A percentile compares a stretch with the other conserved stretches of the same genome.
These are phyloP conservation scores for Dipodomys spectabilis DNA, from an alignment of 2,113 vertebrate genomes.

Conservation along the genomic window DNA sequence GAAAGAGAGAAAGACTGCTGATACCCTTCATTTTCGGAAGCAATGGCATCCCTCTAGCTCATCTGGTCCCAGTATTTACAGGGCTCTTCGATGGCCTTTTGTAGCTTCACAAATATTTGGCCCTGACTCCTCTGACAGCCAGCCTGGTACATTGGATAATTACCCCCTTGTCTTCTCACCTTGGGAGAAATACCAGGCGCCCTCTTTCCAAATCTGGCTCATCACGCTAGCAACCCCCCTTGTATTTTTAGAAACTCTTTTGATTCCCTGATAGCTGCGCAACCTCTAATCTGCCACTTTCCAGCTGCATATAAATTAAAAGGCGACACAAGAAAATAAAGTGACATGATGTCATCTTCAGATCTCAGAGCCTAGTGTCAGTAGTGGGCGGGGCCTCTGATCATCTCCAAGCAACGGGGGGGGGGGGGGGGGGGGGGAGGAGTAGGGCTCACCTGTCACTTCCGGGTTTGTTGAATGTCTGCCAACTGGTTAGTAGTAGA, in stretches of 20 bases:
- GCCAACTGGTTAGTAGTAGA: slow-evolving; percentile 54
- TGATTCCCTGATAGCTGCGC: slow-evolving; percentile 76
- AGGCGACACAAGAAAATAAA: slow-evolving; percentile 79
- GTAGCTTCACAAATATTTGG: background rate
- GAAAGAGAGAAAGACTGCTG: background rate
- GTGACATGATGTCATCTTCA: slow-evolving; percentile 64
- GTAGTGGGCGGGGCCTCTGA: slow-evolving; percentile 61
- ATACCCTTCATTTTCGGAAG: background rate
- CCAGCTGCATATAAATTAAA: slow-evolving; percentile 81
- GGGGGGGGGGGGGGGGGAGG: background rate
- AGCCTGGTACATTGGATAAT: background rate
- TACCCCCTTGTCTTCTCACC: slow-evolving; percentile 47
- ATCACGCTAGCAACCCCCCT: slow-evolving; percentile 55
- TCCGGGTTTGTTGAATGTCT: background rate
- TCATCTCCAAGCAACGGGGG: slow-evolving; percentile 43
- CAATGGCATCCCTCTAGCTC: background rate
- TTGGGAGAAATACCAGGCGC: background rate
- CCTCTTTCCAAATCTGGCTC: slow-evolving; percentile 53
- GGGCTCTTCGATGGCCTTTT: background rate
- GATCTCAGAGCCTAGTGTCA: slow-evolving; percentile 55
- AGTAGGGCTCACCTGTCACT: background rate
- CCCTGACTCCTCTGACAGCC: background rate
- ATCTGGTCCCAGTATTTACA: background rate
- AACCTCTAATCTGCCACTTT: slow-evolving; percentile 76
- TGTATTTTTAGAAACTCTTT: slow-evolving; percentile 83